Evolutionary conservation across 2,888 invertebrate genomes (phyloP), one percentile per base, ranked within the genome.

Genomic region (Orchesellides sinensis): DNA sequence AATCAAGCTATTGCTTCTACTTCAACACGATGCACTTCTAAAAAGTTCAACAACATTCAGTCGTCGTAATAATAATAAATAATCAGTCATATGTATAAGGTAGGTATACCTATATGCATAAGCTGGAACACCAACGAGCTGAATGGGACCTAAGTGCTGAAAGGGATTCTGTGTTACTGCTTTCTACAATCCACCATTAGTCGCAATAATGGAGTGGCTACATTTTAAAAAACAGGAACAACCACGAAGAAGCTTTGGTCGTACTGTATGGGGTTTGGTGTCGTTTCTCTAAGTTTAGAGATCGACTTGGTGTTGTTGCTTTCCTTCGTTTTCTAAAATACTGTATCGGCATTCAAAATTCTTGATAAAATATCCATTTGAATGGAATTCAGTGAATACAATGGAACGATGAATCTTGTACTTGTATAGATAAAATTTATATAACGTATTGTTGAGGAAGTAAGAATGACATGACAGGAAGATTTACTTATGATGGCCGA

Each of bases 131-230:
- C 14, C 49, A 19, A 49, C n/a, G 8, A 49, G 17, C 49, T 49
- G n/a, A 49, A 49, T 49, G 49, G 19, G 19, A 49, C 8, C 19
- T 49, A 27, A 56, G 27, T 56, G 56, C 10, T 56, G 56, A 56
- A 56, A 56, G 56, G 56, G 56, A 56, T 56, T 56, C 56, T 56
- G 56, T 56, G 56, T 56, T 17, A 25, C 23, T 14, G 56, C 56
- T 56, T 27, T 56, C 27, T 19, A 56, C 56, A 56, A 56, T 56
- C 27, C n/a, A 12, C 56, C 27, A 25, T 40, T 56, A 56, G 14
- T 23, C 14, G 23, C 56, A 25, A 19, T 56, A 56, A 56, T 25
- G 56, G 27, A 27, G 27, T 10, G 8, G 14, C 25, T 56, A 56
- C 17, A 25, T 3, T 6, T n/a, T n/a, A n/a, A n/a, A n/a, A n/a